These are phyloP conservation scores for Cheiracanthium punctorium DNA, from an alignment of 2,888 invertebrate genomes.

Conservation along the genomic window DNA sequence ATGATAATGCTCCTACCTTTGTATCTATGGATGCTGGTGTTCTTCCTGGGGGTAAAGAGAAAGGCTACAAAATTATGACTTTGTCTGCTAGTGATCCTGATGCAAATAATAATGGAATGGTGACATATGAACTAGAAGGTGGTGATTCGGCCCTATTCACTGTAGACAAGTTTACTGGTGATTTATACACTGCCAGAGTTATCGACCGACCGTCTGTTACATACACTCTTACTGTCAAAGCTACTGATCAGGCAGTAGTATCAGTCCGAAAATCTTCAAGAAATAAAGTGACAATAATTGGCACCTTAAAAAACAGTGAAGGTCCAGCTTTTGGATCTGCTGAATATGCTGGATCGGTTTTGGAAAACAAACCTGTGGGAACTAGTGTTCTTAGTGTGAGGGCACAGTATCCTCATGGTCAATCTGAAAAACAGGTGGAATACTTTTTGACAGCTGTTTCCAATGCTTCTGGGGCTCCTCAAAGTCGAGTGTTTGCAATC, in stretches of 20 bases:
- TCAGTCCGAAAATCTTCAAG: conserved; percentile 91
- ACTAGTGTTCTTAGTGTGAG: conserved; percentile 88
- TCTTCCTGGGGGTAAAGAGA: conserved; percentile 80
- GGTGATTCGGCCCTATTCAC: conserved; percentile 79
- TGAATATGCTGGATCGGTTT: conserved; percentile 84
- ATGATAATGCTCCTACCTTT: conserved; percentile 93
- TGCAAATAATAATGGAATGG: conserved; percentile 92
- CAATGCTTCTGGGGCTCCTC: conserved; percentile 81
- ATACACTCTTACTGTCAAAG: conserved; percentile 89
- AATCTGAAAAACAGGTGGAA: conserved; percentile 81
- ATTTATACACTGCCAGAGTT: conserved; percentile 75
- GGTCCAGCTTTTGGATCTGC: conserved; percentile 80
- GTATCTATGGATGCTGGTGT: conserved; percentile 92
- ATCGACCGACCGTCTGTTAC: conserved; percentile 73
- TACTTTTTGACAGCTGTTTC: conserved; percentile 87
- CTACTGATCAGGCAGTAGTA: conserved; percentile 94
- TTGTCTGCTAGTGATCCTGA: conserved; percentile 91
- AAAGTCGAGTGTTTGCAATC: conserved; percentile 92
- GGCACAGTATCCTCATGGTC: conserved; percentile 79
- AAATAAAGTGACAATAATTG: conserved; percentile 86
- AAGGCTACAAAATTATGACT: conserved; percentile 83
- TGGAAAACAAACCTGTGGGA: conserved; percentile 92
- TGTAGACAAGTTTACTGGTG: conserved; percentile 75
- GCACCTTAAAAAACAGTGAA: conserved; percentile 50
- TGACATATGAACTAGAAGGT: conserved; percentile 90